These are phyloP conservation scores for Macropus fuliginosus DNA, from an alignment of 2,797 vertebrate species.

Conservation along the genomic window DNA sequence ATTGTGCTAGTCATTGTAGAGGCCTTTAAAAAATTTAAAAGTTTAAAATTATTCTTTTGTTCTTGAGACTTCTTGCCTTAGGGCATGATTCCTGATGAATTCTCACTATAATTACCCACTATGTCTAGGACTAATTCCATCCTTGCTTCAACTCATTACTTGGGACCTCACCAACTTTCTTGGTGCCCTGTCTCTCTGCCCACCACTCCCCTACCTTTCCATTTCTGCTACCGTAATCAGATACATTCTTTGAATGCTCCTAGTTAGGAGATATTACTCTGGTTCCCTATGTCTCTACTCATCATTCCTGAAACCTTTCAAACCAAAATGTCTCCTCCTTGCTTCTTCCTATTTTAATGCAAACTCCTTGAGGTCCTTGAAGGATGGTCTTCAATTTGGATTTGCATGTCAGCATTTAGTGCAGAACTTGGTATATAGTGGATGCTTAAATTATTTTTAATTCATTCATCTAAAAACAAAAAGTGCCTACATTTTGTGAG, in stretches of 20 bases:
- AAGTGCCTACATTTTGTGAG: not conserved
- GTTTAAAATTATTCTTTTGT: not conserved
- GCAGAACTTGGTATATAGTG: too few relatives aligned
- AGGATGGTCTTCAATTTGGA: too few relatives aligned
- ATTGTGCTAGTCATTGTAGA: not conserved
- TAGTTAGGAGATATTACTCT: not conserved
- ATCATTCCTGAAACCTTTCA: not conserved
- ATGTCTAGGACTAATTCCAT: not conserved
- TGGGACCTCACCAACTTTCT: not conserved
- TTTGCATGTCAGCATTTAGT: too few relatives aligned
- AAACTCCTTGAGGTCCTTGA: too few relatives aligned
- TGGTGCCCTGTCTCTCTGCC: not conserved
- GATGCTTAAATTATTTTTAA: not conserved
- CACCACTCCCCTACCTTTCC: not conserved
- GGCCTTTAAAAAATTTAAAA: not conserved
- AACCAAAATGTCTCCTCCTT: too few relatives aligned
- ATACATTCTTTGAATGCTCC: not conserved
- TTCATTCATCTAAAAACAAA: not conserved
- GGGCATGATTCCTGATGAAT: not conserved
- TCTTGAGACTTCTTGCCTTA: not conserved
- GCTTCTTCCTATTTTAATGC: too few relatives aligned
- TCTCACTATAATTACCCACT: not conserved
- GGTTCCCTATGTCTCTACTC: not conserved
- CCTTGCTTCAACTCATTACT: not conserved
- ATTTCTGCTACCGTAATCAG: not conserved